Conservation (phyloP, 2,888 invertebrate genomes). For the Polylopha cassiicola region DNA sequence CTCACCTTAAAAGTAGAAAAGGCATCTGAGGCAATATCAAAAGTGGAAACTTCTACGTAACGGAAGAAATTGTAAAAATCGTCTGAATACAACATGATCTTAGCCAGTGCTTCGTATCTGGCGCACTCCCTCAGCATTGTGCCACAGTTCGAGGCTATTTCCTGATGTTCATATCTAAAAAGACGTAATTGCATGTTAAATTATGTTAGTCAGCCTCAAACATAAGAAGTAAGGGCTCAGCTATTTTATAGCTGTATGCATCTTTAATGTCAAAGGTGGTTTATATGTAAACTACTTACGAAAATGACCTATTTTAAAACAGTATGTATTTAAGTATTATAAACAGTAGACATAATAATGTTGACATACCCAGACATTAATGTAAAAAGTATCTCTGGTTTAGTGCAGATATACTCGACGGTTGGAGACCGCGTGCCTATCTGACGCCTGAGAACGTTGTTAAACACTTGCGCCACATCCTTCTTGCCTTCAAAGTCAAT, state of each 20-base stretch:
- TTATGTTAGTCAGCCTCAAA: no score
- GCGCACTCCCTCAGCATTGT: constrained; percentile 99
- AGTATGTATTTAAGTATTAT: constrained; percentile 19
- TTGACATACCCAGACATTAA: constrained; percentile 93
- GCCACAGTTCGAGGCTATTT: constrained; percentile 99
- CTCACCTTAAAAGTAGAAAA: constrained; percentile 99
- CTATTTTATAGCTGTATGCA: no score
- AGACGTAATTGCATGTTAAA: no score
- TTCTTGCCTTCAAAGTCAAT: constrained; percentile 96
- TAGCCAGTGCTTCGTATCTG: constrained; percentile 97
- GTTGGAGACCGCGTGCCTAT: constrained; percentile 98
- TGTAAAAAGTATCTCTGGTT: constrained; percentile 97
- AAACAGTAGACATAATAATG: constrained; percentile 6
- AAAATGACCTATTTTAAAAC: constrained; percentile 3
- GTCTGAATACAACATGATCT: constrained; percentile 98
- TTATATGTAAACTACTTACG: constrained; percentile 1
- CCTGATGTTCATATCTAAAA: constrained; percentile 96
- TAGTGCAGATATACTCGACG: constrained; percentile 98
- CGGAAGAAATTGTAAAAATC: constrained; percentile 99
- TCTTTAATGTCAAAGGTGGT: no score
- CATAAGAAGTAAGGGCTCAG: no score
- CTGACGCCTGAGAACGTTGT: constrained; percentile 98
- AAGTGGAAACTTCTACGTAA: constrained; percentile 99
- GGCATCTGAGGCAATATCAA: constrained; percentile 99
- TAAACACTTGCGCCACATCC: constrained; percentile 99